Evolutionary conservation across 2,113 vertebrate species (phyloP).

Genomic region (Zosterops hypoxanthus): DNA sequence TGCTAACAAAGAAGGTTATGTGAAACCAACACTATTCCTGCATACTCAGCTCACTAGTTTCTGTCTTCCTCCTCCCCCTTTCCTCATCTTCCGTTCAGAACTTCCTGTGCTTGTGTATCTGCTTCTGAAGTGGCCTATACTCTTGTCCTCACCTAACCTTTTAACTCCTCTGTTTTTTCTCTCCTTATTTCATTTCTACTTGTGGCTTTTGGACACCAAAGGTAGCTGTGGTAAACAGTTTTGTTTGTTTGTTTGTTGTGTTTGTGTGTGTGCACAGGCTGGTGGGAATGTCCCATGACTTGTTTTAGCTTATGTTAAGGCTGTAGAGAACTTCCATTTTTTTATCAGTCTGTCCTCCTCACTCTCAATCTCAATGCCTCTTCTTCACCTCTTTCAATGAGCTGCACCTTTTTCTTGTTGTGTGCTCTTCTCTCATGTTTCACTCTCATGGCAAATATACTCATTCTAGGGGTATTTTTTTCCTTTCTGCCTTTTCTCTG

Average conservation of each 20-base stretch:
- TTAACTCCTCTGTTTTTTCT: background rate
- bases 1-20: constrained; percentile 18
- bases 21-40: background rate
- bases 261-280: background rate
- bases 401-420: background rate
- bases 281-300: background rate
- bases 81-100: constrained; percentile 4
- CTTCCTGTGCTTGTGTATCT: constrained; percentile 17
- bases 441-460: background rate
- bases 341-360: background rate
- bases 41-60: constrained; percentile 1
- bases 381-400: background rate
- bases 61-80: background rate
- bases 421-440: background rate
- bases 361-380: background rate
- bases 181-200: background rate
- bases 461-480: background rate
- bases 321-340: background rate
- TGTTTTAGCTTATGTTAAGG: background rate
- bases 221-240: background rate
- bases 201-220: background rate
- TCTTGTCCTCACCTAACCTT: constrained; percentile 20
- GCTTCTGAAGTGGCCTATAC: background rate
- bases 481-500: background rate
- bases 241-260: background rate